Evolutionary conservation across 2,113 vertebrate genomes (phyloP).

Genomic region (Fulmarus glacialis): DNA sequence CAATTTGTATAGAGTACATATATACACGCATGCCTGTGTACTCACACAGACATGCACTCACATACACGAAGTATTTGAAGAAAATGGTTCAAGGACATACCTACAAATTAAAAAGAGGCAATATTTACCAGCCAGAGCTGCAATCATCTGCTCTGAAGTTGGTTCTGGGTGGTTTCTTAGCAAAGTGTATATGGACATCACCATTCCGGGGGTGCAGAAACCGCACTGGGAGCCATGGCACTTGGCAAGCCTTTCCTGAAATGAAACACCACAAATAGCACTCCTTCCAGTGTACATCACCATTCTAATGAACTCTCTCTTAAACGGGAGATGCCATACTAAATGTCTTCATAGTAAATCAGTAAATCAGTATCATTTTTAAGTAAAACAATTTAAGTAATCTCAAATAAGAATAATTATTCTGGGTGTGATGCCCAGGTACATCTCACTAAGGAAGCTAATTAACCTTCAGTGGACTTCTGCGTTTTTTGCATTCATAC

Average conservation of each 20-base stretch:
- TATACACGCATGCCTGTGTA: neutral
- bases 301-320: neutral
- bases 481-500: neutral
- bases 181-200: conserved; percentile 87
- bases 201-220: conserved; percentile 89
- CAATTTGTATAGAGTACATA: neutral
- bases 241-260: conserved; percentile 86
- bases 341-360: neutral
- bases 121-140: conserved; percentile 77
- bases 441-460: neutral
- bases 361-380: too few species aligned
- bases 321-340: neutral
- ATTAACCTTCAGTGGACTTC: neutral
- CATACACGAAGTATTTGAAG: neutral
- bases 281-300: neutral
- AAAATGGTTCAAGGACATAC: neutral
- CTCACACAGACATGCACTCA: neutral
- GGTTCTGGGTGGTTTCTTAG: conserved; percentile 83
- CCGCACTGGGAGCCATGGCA: conserved; percentile 89
- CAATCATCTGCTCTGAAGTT: conserved; percentile 77
- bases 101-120: neutral
- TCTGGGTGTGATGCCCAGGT: neutral
- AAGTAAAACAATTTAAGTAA: neutral
- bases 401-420: neutral
- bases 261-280: neutral